Conservation (phyloP, 1,140 invertebrate species). For the Diprion similis region DNA sequence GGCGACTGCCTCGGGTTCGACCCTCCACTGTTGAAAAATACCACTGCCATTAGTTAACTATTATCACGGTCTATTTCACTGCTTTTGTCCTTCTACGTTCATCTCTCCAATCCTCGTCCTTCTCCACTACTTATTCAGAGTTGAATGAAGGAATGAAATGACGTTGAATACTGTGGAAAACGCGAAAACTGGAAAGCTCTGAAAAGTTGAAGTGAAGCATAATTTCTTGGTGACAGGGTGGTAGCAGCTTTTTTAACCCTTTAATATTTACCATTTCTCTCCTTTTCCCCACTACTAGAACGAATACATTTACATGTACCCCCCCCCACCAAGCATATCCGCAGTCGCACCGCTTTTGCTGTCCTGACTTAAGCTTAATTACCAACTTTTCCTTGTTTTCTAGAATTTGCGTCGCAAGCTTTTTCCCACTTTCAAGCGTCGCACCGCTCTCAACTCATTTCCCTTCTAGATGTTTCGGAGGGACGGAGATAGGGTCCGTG, state of each 20-base stretch:
- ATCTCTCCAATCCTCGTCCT: too few species aligned
- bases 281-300: neutral
- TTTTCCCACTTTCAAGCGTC: neutral
- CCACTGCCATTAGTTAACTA: too few species aligned
- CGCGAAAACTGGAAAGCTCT: neutral
- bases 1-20: neutral
- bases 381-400: neutral
- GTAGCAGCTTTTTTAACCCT: neutral
- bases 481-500: too few species aligned
- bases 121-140: neutral
- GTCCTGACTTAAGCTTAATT: neutral
- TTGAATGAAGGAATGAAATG: neutral
- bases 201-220: neutral
- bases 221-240: slow-evolving; percentile 2
- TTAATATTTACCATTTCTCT: neutral
- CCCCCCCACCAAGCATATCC: neutral
- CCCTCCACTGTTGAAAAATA: too few species aligned
- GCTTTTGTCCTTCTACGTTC: too few species aligned
- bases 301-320: neutral
- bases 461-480: too few species aligned
- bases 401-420: neutral
- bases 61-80: too few species aligned
- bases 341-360: neutral
- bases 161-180: too few species aligned
- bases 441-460: too few species aligned